phyloP scores from a whole-genome alignment of 1,140 invertebrate species.

The Drosophila watanabei region DNA sequence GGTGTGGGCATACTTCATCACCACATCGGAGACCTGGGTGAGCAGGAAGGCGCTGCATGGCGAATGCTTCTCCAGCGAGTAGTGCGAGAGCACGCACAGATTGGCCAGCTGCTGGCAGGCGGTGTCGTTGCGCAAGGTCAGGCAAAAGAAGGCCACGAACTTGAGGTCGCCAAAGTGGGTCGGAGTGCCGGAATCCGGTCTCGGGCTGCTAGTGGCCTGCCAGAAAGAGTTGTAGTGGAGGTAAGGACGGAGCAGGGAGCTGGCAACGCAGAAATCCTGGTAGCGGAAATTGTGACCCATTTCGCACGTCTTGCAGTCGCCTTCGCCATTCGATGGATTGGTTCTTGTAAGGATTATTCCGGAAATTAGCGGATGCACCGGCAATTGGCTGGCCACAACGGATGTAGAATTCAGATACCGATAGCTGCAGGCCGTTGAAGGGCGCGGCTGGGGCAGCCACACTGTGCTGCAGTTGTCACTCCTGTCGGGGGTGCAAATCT shows the following conservation, averaged over 20 bases:
- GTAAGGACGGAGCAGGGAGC: slow-evolving; percentile 71
- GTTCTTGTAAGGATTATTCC: slow-evolving; percentile 45
- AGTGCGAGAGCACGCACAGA: slow-evolving; percentile 89
- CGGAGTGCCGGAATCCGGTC: neutral
- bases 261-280: slow-evolving; percentile 76
- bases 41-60: slow-evolving; percentile 87
- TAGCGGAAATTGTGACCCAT: slow-evolving; percentile 68
- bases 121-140: slow-evolving; percentile 66
- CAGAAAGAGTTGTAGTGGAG: slow-evolving; percentile 79
- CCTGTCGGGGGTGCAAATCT: slow-evolving; percentile 49
- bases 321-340: slow-evolving; percentile 38
- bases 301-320: slow-evolving; percentile 68
- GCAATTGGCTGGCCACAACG: slow-evolving; percentile 29
- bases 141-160: slow-evolving; percentile 82
- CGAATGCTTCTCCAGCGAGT: slow-evolving; percentile 85
- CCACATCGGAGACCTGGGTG: slow-evolving; percentile 81
- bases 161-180: slow-evolving; percentile 79
- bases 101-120: slow-evolving; percentile 90
- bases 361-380: slow-evolving; percentile 24
- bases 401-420: slow-evolving; percentile 57
- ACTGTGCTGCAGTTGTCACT: slow-evolving; percentile 40
- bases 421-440: slow-evolving; percentile 24
- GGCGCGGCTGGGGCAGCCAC: slow-evolving; percentile 20
- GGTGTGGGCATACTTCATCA: slow-evolving; percentile 80
- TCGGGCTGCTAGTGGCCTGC: slow-evolving; percentile 45